Percentiles rank a stretch among this genome's conserved stretches.
Conservation (phyloP, 2,113 vertebrate species). For the Syngnathus typhle region DNA sequence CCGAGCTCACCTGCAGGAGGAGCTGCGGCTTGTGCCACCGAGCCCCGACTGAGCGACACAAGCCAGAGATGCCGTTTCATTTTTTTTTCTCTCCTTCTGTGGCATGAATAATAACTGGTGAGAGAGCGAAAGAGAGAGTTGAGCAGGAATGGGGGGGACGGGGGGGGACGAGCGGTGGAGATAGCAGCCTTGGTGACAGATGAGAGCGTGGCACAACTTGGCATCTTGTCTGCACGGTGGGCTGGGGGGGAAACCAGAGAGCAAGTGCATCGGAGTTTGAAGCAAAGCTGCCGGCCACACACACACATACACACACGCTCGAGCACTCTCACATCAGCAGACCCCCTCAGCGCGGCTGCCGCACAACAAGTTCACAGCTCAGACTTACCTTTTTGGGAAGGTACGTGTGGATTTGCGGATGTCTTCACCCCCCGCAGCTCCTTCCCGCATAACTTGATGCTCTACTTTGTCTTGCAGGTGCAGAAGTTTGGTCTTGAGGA, state of each 20-base stretch:
- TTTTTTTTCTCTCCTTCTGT: slow-evolving; percentile 61
- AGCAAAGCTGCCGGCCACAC: slow-evolving; percentile 39
- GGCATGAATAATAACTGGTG: slow-evolving; percentile 64
- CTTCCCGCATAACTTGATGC: slow-evolving; percentile 25
- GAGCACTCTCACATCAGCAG: slow-evolving; percentile 28
- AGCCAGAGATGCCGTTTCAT: slow-evolving; percentile 61
- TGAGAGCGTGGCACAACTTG: slow-evolving; percentile 63
- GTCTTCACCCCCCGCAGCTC: slow-evolving; percentile 21
- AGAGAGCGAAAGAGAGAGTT: slow-evolving; percentile 49
- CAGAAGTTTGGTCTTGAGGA: slow-evolving; percentile 42
- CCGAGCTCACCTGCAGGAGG: slow-evolving; percentile 73
- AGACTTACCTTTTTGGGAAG: slow-evolving; percentile 56
- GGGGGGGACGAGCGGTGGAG: slow-evolving; percentile 33
- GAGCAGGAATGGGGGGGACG: slow-evolving; percentile 41
- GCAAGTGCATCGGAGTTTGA: slow-evolving; percentile 63
- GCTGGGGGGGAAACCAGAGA: slow-evolving; percentile 48
- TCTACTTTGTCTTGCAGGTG: slow-evolving; percentile 58
- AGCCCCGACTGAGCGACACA: slow-evolving; percentile 48
- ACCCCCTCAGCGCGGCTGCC: slow-evolving; percentile 39
- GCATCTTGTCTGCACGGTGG: slow-evolving; percentile 52
- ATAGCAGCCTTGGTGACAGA: slow-evolving; percentile 68
- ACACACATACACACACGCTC: slow-evolving; percentile 35
- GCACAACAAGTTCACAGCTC: slow-evolving; percentile 60
- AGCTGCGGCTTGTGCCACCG: slow-evolving; percentile 61
- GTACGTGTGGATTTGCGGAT: slow-evolving; percentile 56